Conservation (phyloP, 30 jellyfish, hydroid and myxozoan genomes). For the Aurelia aurita region DNA sequence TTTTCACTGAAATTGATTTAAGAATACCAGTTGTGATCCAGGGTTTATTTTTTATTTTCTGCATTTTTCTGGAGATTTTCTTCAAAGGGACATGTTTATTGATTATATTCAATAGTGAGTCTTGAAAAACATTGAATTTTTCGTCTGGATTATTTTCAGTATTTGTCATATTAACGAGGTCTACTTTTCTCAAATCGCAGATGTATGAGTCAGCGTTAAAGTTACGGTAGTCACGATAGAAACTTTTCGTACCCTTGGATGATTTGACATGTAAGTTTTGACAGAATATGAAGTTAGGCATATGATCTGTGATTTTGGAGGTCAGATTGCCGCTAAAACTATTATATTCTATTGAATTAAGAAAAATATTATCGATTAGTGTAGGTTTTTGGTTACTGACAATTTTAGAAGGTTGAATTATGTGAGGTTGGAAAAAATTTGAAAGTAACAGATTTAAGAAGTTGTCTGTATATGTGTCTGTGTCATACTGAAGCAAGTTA, state of each 20-base stretch:
- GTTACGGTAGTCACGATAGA: background rate
- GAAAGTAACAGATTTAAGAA: no score
- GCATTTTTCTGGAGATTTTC: background rate
- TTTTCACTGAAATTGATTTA: conserved; percentile 4
- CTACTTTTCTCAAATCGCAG: no score
- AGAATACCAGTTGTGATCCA: conserved; percentile 16
- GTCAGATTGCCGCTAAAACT: conserved; percentile 5
- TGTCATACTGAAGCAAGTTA: no score
- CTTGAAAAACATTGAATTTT: no score
- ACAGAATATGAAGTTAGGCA: conserved; percentile 31
- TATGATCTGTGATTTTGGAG: background rate
- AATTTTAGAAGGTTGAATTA: background rate
- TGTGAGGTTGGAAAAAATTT: no score
- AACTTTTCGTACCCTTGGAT: background rate
- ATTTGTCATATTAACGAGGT: no score
- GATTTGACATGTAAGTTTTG: background rate
- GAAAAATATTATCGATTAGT: background rate
- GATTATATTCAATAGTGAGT: no score
- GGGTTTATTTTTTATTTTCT: background rate
- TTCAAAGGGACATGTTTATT: conserved; percentile 12
- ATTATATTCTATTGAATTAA: conserved; percentile 1
- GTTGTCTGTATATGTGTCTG: no score
- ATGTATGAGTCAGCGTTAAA: conserved; percentile 1
- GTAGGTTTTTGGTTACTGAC: background rate
- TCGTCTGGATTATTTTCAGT: no score